Evolutionary conservation across 2,113 vertebrate genomes (phyloP), one percentile per base, ranked within the genome.

Genomic region (Epinephelus fuscoguttatus): DNA sequence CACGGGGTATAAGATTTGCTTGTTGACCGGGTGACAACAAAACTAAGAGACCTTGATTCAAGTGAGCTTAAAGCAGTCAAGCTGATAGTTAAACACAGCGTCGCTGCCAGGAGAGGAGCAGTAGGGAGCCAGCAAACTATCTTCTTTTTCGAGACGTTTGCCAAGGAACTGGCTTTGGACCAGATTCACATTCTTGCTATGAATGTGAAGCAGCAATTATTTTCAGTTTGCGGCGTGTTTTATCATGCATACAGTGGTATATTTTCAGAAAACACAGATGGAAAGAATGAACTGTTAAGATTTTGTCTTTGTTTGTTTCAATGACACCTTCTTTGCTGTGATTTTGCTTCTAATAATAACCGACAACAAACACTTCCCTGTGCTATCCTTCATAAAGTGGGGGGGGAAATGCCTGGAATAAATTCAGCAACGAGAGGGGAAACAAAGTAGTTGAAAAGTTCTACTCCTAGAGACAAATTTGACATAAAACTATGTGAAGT

Each of bases 181-280:
- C 69, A 86, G 59, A 78, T 61, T 85, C 75, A 61, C 67, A 66
- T 83, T 81, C 47, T 71, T 70, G 37, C 82, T 79, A 66, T 56
- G 62, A 90, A 84, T 89, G 33, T 71, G 27, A 72, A 87, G 79
- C 71, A 80, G 69, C 84, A 85, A 91, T 90, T 88, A 91, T 91
- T 85, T 85, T 82, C 80, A 71, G 75, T 89, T 70, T 85, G 83
- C 12, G 9, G 12, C 59, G 56, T 64, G 50, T 86, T 67, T 78
- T 78, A 75, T 82, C 80, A 81, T 76, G 80, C 69, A 53, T 68
- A 19, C 11, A 59, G 33, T 59, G 14, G 25, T 82, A 64, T 73
- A 56, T 83, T 90, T 92, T 78, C 85, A 66, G 80, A 75, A 86
- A 89, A 91, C 80, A 92, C 92, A 92, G 87, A 92, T 86, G 90